Percentiles rank a stretch among this genome's conserved stretches.
These are phyloP conservation scores for Carduelis carduelis DNA, from an alignment of 2,797 vertebrate genomes.

Conservation along the genomic window DNA sequence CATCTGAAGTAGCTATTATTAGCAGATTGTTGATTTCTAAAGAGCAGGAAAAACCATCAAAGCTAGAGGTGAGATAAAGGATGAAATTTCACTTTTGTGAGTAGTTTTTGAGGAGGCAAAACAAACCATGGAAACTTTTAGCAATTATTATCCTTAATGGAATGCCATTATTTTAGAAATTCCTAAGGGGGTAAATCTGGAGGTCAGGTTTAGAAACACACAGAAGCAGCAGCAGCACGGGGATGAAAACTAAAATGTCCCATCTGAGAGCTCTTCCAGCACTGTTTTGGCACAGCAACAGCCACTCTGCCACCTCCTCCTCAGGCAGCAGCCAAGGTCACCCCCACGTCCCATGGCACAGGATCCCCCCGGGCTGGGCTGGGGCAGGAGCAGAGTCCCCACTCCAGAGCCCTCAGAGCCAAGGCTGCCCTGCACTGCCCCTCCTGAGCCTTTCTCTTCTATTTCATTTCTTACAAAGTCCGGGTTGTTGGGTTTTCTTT, in stretches of 20 bases:
- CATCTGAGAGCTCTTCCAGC: not conserved
- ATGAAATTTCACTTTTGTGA: not conserved
- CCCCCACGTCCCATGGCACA: not conserved
- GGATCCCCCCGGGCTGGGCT: not conserved
- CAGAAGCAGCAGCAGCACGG: not conserved
- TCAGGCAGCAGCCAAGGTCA: not conserved
- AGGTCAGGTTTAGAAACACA: not conserved
- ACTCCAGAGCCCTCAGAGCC: not conserved
- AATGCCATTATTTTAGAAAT: not conserved
- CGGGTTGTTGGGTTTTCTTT: too few relatives aligned
- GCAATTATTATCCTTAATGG: not conserved
- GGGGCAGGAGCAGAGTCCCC: not conserved
- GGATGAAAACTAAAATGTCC: not conserved
- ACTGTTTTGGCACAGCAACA: not conserved
- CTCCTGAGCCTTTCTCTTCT: not conserved
- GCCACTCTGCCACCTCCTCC: not conserved
- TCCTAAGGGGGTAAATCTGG: not conserved
- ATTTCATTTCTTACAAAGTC: not conserved
- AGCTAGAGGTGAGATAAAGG: not conserved
- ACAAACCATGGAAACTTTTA: not conserved
- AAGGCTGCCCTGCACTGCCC: rapidly evolving
- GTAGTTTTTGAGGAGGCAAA: not conserved
- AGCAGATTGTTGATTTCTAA: not conserved
- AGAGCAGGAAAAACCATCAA: not conserved
- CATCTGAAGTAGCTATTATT: not conserved